Base-by-base conservation (phyloP, 1,140 invertebrate species). In the Melitaea cinxia region DNA sequence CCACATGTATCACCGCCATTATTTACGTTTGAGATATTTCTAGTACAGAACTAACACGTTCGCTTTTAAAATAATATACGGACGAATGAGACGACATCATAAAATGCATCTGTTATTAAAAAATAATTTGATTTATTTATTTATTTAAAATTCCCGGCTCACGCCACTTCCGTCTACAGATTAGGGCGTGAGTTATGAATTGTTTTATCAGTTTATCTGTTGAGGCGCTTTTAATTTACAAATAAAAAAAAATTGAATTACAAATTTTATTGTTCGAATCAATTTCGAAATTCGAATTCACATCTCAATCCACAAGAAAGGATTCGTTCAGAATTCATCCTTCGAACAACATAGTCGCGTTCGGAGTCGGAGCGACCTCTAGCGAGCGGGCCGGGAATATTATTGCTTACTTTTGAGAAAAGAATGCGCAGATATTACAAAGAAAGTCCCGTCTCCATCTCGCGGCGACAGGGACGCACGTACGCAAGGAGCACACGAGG, bases 401-500 rank as follows among this genome's bases (percentile, higher is more conserved):
- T 68, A 72, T 65, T 65, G 37, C 72, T 73, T 66, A 58, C 69
- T 70, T 66, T 79, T 80, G 74, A 78, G 78, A 83, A 82, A 85
- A 85, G 85, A 81, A 88, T 87, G 85, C 85, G 84, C 84, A 83
- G 83, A 86, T 78, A 82, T 85, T 75, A 69, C 79, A 77, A 82
- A 79, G 77, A 83, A 82, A 66, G 75, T 71, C 75, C 75, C 66
- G 80, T 86, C 81, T 82, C 85, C 83, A 86, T 88, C 85, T 84
- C 83, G 84, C 82, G 67, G 60, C 72, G 85, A 89, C 61, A 82
- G 73, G 74, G 85, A 89, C 79, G 80, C 79, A 77, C 68, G 84
- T 80, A 90, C 65, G 55, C 52, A 62, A 65, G 57, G 70, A 73
- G 65, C 79, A 65, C 57, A 68, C 28, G 81, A 76, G 71, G 65